Evolutionary conservation across 1,140 invertebrate species (phyloP).

Genomic region (Lepeophtheirus salmonis): DNA sequence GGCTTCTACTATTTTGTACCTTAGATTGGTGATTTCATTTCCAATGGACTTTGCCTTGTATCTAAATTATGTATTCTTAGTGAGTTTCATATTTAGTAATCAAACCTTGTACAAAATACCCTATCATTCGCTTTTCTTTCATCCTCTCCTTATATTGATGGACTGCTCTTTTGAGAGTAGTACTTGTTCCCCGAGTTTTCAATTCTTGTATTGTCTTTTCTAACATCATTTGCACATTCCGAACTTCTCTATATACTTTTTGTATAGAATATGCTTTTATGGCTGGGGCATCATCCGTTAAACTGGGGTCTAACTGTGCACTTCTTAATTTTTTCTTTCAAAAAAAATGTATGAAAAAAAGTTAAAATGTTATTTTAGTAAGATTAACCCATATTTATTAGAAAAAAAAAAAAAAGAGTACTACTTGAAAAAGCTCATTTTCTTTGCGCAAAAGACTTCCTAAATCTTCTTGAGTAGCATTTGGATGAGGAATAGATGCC

Average conservation of each 20-base stretch:
- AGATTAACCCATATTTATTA: no score
- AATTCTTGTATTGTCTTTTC: slow-evolving; percentile 6
- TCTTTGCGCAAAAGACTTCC: no score
- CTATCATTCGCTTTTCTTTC: not conserved
- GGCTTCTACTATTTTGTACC: not conserved
- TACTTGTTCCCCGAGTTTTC: not conserved
- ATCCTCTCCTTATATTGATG: not conserved
- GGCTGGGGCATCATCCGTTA: not conserved
- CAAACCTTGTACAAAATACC: slow-evolving; percentile 1
- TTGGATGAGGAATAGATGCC: no score
- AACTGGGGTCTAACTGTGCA: not conserved
- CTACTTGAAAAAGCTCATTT: no score
- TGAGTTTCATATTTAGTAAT: not conserved
- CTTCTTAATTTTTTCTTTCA: not conserved
- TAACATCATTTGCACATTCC: slow-evolving; percentile 1
- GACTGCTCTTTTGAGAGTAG: not conserved
- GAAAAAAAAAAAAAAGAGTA: no score
- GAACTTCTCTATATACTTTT: slow-evolving; percentile 1
- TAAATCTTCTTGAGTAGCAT: no score
- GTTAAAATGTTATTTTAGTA: no score
- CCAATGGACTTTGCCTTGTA: not conserved
- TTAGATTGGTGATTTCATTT: not conserved
- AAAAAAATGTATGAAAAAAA: no score
- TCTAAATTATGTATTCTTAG: not conserved
- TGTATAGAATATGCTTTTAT: not conserved